Conservation (phyloP, 2,888 invertebrate species). For the Prenolepis imparis region DNA sequence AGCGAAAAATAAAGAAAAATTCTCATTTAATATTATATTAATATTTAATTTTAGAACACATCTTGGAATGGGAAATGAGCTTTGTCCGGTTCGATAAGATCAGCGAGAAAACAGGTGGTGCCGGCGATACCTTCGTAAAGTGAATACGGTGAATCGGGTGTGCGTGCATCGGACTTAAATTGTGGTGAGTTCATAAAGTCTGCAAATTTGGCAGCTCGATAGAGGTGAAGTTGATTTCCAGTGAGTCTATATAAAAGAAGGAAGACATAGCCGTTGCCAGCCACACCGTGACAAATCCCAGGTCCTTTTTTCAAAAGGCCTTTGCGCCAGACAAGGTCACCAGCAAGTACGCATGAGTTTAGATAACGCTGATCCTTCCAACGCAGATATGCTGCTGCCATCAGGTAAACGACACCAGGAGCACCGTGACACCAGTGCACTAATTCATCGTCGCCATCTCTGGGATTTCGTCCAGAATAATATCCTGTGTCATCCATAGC, state of each 20-base stretch:
- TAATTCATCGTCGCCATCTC: conserved; percentile 88
- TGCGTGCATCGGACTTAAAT: conserved; percentile 90
- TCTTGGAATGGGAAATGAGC: conserved; percentile 95
- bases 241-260: conserved; percentile 92
- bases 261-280: conserved; percentile 94
- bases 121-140: conserved; percentile 96
- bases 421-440: conserved; percentile 98
- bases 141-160: conserved; percentile 94
- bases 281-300: conserved; percentile 95
- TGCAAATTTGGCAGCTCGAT: conserved; percentile 92
- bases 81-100: conserved; percentile 91
- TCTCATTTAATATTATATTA: background rate
- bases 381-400: conserved; percentile 93
- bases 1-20: background rate
- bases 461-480: conserved; percentile 82
- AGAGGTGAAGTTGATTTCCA: conserved; percentile 90
- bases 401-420: conserved; percentile 92
- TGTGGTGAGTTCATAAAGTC: conserved; percentile 90
- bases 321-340: conserved; percentile 93
- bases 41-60: conserved; percentile 85
- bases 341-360: conserved; percentile 90
- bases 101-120: conserved; percentile 93
- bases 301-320: conserved; percentile 95
- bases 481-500: conserved; percentile 91
- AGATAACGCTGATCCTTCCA: conserved; percentile 92